Evolutionary conservation across 92 coral and sea anemone species (phyloP).

Genomic region (Heteractis magnifica): DNA sequence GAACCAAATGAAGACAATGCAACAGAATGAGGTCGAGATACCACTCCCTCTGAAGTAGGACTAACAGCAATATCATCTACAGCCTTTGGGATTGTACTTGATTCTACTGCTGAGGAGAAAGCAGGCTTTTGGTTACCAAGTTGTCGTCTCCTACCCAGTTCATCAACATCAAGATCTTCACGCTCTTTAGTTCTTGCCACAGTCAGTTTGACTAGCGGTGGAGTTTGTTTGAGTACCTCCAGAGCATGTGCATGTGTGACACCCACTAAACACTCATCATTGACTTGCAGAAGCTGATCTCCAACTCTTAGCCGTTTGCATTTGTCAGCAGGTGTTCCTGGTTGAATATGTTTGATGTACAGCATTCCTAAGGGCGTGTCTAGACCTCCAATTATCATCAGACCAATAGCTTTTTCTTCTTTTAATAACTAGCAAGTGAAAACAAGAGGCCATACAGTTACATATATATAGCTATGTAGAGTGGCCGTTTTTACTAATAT

Average conservation of each 20-base stretch:
- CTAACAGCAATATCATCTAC: conserved; percentile 64
- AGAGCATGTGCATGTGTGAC: conserved; percentile 90
- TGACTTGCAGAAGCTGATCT: conserved; percentile 91
- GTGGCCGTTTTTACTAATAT: too few species aligned
- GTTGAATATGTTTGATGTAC: conserved; percentile 84
- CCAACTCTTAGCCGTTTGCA: conserved; percentile 82
- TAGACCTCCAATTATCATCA: conserved; percentile 90
- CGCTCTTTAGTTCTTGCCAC: conserved; percentile 85
- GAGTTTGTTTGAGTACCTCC: conserved; percentile 81
- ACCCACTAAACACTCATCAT: conserved; percentile 81
- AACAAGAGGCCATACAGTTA: not conserved
- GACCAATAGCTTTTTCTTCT: conserved; percentile 90
- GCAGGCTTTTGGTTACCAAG: conserved; percentile 53
- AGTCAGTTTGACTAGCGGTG: conserved; percentile 92
- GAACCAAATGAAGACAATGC: conserved; percentile 78
- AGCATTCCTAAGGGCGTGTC: conserved; percentile 97
- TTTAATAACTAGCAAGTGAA: conserved; percentile 62
- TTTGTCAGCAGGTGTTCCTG: conserved; percentile 88
- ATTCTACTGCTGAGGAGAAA: conserved; percentile 64
- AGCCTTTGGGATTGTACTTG: conserved; percentile 74
- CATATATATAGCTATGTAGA: too few species aligned
- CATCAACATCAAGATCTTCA: conserved; percentile 36
- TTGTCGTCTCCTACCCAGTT: conserved; percentile 24
- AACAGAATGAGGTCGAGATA: conserved; percentile 55
- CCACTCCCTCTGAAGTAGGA: conserved; percentile 48